These are phyloP conservation scores for Cantharis lateralis DNA, from an alignment of 2,888 invertebrate species.

Conservation along the genomic window DNA sequence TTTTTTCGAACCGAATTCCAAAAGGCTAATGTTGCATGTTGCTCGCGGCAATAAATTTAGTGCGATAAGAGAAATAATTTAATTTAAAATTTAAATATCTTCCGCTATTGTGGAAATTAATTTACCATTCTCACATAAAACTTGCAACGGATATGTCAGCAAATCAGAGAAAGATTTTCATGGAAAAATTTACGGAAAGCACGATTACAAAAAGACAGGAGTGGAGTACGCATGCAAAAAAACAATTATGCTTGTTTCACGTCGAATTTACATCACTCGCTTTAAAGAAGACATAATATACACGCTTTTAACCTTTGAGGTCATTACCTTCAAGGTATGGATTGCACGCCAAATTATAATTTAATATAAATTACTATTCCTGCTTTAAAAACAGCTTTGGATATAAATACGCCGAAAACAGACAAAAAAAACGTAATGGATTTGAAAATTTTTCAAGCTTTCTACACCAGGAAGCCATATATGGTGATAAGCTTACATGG, in stretches of 20 bases:
- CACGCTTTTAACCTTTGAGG: background rate
- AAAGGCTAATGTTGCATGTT: background rate
- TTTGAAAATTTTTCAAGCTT: background rate
- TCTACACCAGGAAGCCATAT: background rate
- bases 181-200: background rate
- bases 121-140: background rate
- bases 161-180: background rate
- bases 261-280: background rate
- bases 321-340: background rate
- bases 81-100: background rate
- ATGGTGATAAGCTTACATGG: background rate
- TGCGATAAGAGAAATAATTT: background rate
- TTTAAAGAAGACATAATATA: background rate
- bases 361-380: background rate
- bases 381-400: background rate
- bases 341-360: background rate
- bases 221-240: background rate
- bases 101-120: background rate
- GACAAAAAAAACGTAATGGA: too few relatives aligned
- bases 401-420: background rate
- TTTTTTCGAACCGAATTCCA: background rate
- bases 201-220: background rate
- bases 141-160: background rate
- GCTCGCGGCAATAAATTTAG: background rate
- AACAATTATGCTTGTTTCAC: background rate